Evolutionary conservation across 2,797 vertebrate species (phyloP), one percentile per base, ranked within the genome.

Genomic region (Eidolon dupreanum): DNA sequence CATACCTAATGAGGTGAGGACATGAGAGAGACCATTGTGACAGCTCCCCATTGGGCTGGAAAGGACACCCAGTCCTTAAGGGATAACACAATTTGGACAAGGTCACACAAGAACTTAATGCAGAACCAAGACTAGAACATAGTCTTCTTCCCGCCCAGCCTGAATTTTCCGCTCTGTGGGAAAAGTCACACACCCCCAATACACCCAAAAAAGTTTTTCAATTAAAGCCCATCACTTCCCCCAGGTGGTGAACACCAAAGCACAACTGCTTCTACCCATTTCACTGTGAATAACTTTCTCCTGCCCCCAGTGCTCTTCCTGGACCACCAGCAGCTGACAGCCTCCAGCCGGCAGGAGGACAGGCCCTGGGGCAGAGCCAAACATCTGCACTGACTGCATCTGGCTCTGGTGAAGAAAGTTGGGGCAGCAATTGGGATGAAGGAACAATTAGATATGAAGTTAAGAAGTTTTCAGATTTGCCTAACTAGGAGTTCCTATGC

Each of bases 51-150:
- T 1, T 73, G 13, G 36, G 46, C 53, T 57, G n/a, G 55, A 85
- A 63, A 82, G 31, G 41, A 61, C 79, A 68, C 19, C 65, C 86
- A 71, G 65, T 99, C 98, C 98, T 98, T 98, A 95, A 98, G 96
- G 24, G n/a, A 31, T 17, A 24, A 74, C 20, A 12, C 10, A 5
- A 85, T 36, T 53, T 71, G 75, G 43, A 99, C 99, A 99, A 99
- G 99, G 99, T 99, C 98, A 97, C 83, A 65, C 96, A 98, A 99
- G 98, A 99, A 99, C 98, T 99, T 98, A 98, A 97, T 83, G 97
- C 97, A 98, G 97, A 98, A 97, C 95, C 85, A 90, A 73, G 33
- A 28, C 28, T 10, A 12, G 49, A 89, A 33, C 22, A 43, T 22
- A 2, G n/a, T 43, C 57, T 49, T 82, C 86, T 49, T 78, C 68